Evolutionary conservation across 2,888 invertebrate genomes (phyloP).

Genomic region (Odontothrips loti): DNA sequence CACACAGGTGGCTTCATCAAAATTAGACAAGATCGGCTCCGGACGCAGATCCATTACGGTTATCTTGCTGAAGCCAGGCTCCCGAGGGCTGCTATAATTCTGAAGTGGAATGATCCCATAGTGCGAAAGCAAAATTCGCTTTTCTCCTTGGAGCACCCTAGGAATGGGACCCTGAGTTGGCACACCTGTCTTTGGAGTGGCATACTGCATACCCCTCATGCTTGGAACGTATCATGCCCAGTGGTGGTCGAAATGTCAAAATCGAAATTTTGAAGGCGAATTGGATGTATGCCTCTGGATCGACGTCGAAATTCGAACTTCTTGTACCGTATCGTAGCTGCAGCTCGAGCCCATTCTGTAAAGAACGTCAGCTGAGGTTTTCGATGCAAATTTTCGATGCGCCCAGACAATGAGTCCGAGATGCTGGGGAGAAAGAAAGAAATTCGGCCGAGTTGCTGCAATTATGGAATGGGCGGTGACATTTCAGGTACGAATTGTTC

Average conservation of each 20-base stretch:
- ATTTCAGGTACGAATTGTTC: not conserved
- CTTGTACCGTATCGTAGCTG: not conserved
- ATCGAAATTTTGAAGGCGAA: not conserved
- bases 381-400: not conserved
- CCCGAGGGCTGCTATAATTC: no score
- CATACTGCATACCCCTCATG: no score
- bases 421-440: not conserved
- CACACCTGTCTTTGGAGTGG: no score
- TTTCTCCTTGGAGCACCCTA: no score
- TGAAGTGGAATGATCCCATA: no score
- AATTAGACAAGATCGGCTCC: not conserved
- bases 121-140: no score
- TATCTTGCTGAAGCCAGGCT: no score
- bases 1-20: not conserved
- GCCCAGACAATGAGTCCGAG: not conserved
- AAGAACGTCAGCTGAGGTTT: not conserved
- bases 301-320: not conserved
- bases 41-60: not conserved
- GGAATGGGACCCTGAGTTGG: no score
- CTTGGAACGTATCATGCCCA: not conserved
- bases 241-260: not conserved
- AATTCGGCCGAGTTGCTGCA: not conserved
- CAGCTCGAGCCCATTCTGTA: not conserved
- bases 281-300: not conserved
- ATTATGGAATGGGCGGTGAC: not conserved